Evolutionary conservation across 92 coral and sea anemone genomes (phyloP), one percentile per base, ranked within the genome.

Genomic region (Phenganax subtilis): DNA sequence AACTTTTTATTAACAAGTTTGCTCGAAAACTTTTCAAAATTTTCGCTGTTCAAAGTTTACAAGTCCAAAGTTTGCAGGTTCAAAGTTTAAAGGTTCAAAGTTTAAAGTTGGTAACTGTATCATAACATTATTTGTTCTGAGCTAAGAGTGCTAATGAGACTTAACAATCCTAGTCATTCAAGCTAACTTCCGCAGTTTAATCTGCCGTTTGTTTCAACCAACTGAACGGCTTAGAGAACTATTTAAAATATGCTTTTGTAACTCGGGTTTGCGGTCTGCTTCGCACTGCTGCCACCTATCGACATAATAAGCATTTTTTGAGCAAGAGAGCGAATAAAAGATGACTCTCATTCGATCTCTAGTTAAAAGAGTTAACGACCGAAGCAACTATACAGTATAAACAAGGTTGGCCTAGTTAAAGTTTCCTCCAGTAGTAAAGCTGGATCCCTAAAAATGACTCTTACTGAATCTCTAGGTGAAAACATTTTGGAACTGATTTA

Each of bases 91-190:
- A 5, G 47, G 47, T 37, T 37, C 47, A 37, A 37, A 37, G 47
- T 37, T 37, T 37, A 37, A 37, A 2, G 47, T 20, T 20, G 25
- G 25, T 37, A 37, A 37, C 47, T 2, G 47, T 37, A 37, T 37
- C 47, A 5, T 37, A 37, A 37, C 47, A 37, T 37, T 8, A 90
- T 87, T 85, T 85, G 97, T 17, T 71, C 66, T 84, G 78, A 77
- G 51, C 64, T 58, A 12, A 80, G 74, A 6, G 71, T 53, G 64
- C 81, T 59, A 5, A 67, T 78, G 83, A 90, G 88, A 3, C 70
- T 57, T 28, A 92, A 68, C 73, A 68, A 68, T 30, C 47, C 52
- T 29, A 2, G 10, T 52, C 47, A 51, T 10, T 68, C 47, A 51
- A 66, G 5, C 15, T 7, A 68, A 68, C 73, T 68, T 68, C 73